Percentiles rank a stretch among this genome's conserved stretches.
Evolutionary conservation across 1,140 invertebrate species (phyloP).

Genomic region (Polyergus mexicanus): DNA sequence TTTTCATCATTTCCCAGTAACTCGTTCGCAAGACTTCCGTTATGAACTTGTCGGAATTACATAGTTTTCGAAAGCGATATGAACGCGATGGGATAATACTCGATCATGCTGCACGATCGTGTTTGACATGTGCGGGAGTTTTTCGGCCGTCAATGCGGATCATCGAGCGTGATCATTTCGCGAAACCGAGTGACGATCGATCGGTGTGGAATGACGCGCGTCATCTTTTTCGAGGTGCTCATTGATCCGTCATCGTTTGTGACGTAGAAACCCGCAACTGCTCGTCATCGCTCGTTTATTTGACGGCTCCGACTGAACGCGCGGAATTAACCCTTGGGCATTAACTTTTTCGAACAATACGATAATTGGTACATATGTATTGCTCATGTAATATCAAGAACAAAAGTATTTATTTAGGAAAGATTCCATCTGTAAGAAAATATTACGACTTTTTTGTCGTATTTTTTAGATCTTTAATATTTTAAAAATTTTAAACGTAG

Average conservation of each 20-base stretch:
- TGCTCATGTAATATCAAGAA: not conserved
- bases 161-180: conserved; percentile 60
- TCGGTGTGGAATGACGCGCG: conserved; percentile 62
- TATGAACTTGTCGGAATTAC: conserved; percentile 60
- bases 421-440: not conserved
- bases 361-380: not conserved
- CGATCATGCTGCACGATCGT: conserved; percentile 49
- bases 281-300: conserved; percentile 58
- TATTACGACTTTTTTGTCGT: not conserved
- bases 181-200: conserved; percentile 62
- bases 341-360: conserved; percentile 11
- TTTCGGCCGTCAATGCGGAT: conserved; percentile 54
- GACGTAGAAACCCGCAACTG: conserved; percentile 63
- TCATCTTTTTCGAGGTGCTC: conserved; percentile 63
- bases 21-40: conserved; percentile 59
- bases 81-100: conserved; percentile 57
- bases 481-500: too few species aligned
- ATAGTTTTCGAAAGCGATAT: conserved; percentile 57
- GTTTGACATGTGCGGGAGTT: conserved; percentile 53
- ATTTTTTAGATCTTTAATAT: too few species aligned
- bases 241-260: conserved; percentile 54
- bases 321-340: conserved; percentile 29
- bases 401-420: not conserved
- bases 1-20: conserved; percentile 57
- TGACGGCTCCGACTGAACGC: conserved; percentile 51